Base-by-base conservation (phyloP, 2,797 vertebrate species). In the Todus mexicanus region DNA sequence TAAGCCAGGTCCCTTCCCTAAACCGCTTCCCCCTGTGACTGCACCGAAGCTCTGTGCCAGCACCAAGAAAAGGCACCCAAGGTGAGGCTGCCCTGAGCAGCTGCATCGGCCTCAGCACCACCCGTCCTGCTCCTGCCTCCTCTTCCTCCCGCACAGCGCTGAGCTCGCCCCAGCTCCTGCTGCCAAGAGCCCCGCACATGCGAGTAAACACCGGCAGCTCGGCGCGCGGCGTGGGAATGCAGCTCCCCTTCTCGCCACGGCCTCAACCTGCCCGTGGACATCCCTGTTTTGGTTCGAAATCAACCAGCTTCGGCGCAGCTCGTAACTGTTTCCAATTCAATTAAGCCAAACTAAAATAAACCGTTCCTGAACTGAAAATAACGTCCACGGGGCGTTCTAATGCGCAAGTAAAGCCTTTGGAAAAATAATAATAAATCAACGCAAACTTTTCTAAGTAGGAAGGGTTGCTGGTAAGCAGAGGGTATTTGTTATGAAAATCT, bases 401-500 rank as follows among this genome's bases (percentile, higher is more conserved):
- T 35, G 63, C 25, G 47, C 50, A 83, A 81, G 90, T 75, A 95
- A 95, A 94, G 92, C 93, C 89, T 94, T 77, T 93, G 89, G 76
- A 94, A 95, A 90, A 94, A 94, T 83, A 93, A 69, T 83, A 90
- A 95, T 70, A 96, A 95, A 94, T 89, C 89, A 91, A 65, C 40
- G 66, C 59, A 90, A 95, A 95, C 89, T 89, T 92, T 42, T 57
- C 89, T 57, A 89, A 91, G 92, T 60, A 77, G 72, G 53, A 84
- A 89, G 75, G 59, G 72, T 12, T 63, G 89, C 72, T 83, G n/a
- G 93, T 84, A 77, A 93, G 92, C 79, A 75, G 78, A 91, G 57
- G 37, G 56, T 80, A 87, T 89, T 90, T 90, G 83, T 80, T 83
- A 92, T 25, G 63, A 92, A 90, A 92, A 85, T 74, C 90, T 93